Base-by-base conservation (phyloP, 2,113 vertebrate species). In the Butastur rufipennis region DNA sequence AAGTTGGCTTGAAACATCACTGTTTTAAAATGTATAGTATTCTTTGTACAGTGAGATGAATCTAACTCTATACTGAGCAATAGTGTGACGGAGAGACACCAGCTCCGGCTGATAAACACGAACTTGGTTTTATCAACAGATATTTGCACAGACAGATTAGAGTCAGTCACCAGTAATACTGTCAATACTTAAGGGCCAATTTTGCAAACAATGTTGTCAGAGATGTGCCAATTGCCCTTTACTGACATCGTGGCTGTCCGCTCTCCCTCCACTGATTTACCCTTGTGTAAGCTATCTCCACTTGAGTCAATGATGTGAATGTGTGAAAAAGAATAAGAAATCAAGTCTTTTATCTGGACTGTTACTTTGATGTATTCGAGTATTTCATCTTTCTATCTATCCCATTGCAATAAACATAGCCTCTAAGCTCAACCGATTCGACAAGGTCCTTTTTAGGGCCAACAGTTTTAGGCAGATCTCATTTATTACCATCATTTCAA, bases 1-100 rank as follows among this genome's bases (percentile, higher is more conserved):
- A 94, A 85, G 31, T 62, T 95, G 66, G 70, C 93, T 91, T 87
- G 66, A 91, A 95, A 85, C 6, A 21, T 17, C 11, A 8, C 21
- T 86, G 48, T 58, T 61, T 87, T 87, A 61, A 81, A 92, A 56
- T 26, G 43, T 67, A 47, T 34, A 68, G 4, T 19, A 45, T 86
- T 93, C 77, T 91, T 81, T 91, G 22, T 61, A 42, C 32, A 45
- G 36, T 29, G 40, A 91, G 72, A 75, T 50, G 25, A 50, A 42
- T 68, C 45, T 62, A 58, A 38, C 20, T 48, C 32, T 43, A 8
- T 78, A 55, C 14, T 36, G 42, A 81, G 34, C 45, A 80, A 50
- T 2, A 68, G 31, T 40, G 31, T 19, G 19, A 22, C 0, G 0
- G 40, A 75, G 36, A 48, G 19, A 83, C 13, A 31, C 23, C 31